These are phyloP conservation scores for Actinia equina DNA, from an alignment of 64 coral and sea anemone species.

Conservation along the genomic window DNA sequence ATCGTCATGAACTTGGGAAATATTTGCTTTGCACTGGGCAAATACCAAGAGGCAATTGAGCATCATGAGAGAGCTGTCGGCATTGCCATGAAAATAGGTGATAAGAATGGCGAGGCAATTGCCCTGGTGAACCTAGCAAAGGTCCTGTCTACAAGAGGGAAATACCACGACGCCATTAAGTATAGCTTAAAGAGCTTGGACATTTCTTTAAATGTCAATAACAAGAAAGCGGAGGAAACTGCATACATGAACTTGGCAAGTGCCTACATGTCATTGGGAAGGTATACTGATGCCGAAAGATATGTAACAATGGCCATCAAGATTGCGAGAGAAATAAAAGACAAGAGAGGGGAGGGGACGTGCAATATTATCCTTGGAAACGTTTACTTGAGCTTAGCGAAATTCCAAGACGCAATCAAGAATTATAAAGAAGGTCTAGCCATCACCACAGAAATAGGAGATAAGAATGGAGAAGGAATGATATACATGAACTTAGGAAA, in stretches of 20 bases:
- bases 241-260: slow-evolving; percentile 28
- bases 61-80: neutral
- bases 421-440: slow-evolving; percentile 10
- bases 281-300: slow-evolving; percentile 15
- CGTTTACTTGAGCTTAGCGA: slow-evolving; percentile 7
- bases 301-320: slow-evolving; percentile 10
- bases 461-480: slow-evolving; percentile 34
- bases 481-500: slow-evolving; percentile 33
- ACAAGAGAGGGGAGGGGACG: slow-evolving; percentile 24
- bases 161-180: slow-evolving; percentile 12
- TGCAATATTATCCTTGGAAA: slow-evolving; percentile 42
- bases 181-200: neutral
- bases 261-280: slow-evolving; percentile 28
- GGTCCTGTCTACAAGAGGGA: neutral
- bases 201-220: slow-evolving; percentile 2
- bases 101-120: slow-evolving; percentile 30
- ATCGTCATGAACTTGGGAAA: neutral
- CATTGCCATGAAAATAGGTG: slow-evolving; percentile 7
- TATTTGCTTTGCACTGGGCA: neutral
- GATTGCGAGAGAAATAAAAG: slow-evolving; percentile 12
- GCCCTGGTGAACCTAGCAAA: slow-evolving; percentile 22
- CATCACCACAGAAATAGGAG: slow-evolving; percentile 36
- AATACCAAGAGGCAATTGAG: slow-evolving; percentile 6
- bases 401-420: slow-evolving; percentile 17
- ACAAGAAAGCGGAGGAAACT: slow-evolving; percentile 27